These are phyloP conservation scores for Vireo altiloquus DNA, from an alignment of 2,113 vertebrate species.

Conservation along the genomic window DNA sequence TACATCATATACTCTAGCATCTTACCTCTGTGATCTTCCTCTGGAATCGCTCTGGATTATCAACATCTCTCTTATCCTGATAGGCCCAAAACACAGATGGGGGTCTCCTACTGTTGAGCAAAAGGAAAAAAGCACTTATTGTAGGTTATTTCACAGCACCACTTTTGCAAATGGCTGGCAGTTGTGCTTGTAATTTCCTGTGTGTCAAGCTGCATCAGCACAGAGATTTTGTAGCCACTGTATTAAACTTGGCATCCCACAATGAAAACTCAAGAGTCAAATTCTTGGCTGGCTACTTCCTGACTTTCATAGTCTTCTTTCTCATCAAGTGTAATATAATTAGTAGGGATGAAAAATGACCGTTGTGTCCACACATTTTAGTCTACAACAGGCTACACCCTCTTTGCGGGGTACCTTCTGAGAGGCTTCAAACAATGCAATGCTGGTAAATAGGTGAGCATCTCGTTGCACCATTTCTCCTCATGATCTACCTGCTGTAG, in stretches of 20 bases:
- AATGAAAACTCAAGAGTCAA: neutral
- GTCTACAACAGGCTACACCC: neutral
- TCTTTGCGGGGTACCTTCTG: neutral
- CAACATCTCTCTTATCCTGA: neutral
- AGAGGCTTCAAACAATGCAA: neutral
- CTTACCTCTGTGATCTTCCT: neutral
- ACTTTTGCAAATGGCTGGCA: neutral
- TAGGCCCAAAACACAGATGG: neutral
- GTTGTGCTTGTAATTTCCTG: neutral
- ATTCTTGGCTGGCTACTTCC: neutral
- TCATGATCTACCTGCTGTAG: accelerated
- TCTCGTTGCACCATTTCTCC: neutral
- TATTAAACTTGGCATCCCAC: neutral
- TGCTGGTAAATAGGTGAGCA: neutral
- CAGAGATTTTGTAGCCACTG: neutral
- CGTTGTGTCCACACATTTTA: neutral
- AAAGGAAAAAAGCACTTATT: neutral
- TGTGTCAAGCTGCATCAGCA: neutral
- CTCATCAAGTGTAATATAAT: neutral
- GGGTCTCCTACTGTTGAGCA: neutral
- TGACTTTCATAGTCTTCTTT: neutral
- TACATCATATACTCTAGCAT: neutral
- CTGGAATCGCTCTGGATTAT: neutral
- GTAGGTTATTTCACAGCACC: neutral
- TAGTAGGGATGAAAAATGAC: neutral